Evolutionary conservation across 2,888 invertebrate species (phyloP), one percentile per base, ranked within the genome.

Genomic region (Altica lythri): DNA sequence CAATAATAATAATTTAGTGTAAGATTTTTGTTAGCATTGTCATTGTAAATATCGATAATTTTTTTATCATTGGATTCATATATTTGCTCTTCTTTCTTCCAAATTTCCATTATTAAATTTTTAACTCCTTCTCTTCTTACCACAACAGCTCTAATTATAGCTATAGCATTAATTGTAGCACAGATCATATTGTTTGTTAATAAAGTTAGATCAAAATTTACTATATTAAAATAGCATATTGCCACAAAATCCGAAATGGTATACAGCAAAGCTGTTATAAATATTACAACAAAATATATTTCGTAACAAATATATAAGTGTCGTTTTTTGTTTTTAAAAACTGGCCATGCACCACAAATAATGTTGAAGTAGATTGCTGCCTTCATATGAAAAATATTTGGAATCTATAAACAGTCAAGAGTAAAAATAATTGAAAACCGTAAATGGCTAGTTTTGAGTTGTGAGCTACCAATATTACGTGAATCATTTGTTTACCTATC

Each of bases 1-100:
- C 45, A 46, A 25, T 22, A 46, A 12, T 14, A 34, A 22, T 14
- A 34, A 19, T 46, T 46, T 8, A 46, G 4, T 22, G 34, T 46
- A 12, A 12, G n/a, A 25, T 22, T 35, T 22, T 17, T 17, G 3
- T 25, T 27, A 1, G 25, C 34, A 16, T 46, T 46, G 13, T 46
- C 25, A 5, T 34, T 16, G 10, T 46, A 46, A 18, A 34, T 34
- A 10, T 19, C 13, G n/a, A 34, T 46, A 9, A 46, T 13, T 10
- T 9, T 8, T 12, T 34, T 16, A 25, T 35, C 35, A 9, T 25
- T 8, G 3, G 45, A 46, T 6, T 46, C 14, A 12, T 16, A 22
- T 13, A 46, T 46, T 19, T 46, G 10, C 10, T 22, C 12, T n/a
- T 46, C 45, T 25, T 34, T 46, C 6, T 6, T 6, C 19, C 9